phyloP scores from a whole-genome alignment of 2,113 vertebrate genomes.

The Alces alces region DNA sequence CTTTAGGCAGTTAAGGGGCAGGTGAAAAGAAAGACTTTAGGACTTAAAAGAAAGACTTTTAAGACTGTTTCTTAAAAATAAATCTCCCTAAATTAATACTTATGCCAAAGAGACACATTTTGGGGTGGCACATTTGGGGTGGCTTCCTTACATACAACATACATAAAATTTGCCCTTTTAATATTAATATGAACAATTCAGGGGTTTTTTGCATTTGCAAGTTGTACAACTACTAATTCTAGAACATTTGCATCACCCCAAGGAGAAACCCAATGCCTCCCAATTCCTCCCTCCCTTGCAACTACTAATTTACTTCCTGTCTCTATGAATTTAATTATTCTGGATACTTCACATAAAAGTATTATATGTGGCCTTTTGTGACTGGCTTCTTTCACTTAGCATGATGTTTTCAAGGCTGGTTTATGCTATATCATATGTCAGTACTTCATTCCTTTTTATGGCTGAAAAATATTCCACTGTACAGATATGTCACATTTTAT shows the following conservation, averaged over 20 bases:
- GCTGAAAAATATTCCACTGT: neutral
- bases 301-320: neutral
- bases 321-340: neutral
- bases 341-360: neutral
- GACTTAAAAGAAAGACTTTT: neutral
- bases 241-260: neutral
- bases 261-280: neutral
- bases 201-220: neutral
- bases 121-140: neutral
- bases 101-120: neutral
- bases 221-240: neutral
- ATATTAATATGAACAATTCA: slow-evolving; percentile 23
- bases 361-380: neutral
- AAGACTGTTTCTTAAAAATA: neutral
- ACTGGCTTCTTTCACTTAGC: neutral
- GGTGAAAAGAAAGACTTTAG: neutral
- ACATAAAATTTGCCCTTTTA: neutral
- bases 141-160: neutral
- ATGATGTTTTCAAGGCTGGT: neutral
- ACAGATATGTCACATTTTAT: neutral
- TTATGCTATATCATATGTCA: neutral
- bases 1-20: neutral
- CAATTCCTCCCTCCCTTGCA: neutral
- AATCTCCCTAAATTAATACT: neutral
- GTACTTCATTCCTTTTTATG: neutral